Base-by-base conservation (phyloP, 2,888 invertebrate species). In the Leucoma salicis region DNA sequence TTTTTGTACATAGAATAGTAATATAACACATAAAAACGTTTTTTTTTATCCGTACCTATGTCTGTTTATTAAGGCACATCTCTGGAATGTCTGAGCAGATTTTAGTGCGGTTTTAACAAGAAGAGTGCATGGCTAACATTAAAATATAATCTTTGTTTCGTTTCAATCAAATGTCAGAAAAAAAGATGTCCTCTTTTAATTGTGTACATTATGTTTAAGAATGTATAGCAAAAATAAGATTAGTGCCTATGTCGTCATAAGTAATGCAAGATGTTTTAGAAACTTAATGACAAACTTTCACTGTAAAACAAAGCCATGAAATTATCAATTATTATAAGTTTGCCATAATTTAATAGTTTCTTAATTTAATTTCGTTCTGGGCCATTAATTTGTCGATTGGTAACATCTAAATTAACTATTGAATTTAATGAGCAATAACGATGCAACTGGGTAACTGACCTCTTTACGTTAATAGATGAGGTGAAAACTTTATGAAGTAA, bases 301-400 rank as follows among this genome's bases (percentile, higher is more conserved):
- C 39, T 43, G 34, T 32, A 32, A 33, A 50, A 46, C 5, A 13
- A 37, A 35, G 37, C 53, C 50, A 40, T 51, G 44, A 53, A 53
- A 62, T 55, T 39, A 21, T 14, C 27, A 31, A 41, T 43, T 48
- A 57, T 55, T 46, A 46, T 29, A 24, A 44, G 49, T 42, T 60
- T 53, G 15, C 35, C 49, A 55, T 60, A 53, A 55, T 53, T 48
- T 55, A 14, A 55, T 46, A 44, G 47, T 52, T 55, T 55, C 40
- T 47, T 55, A 39, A 53, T 52, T 39, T 39, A 28, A 14, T 44
- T 62, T 62, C 15, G 58, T 47, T 47, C 15, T 34, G 51, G 42
- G 33, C 41, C 46, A 49, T 59, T 53, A 61, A 37, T 51, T 61
- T 45, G 42, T 42, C 39, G 39, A 57, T 46, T 41, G 31, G 46